Evolutionary conservation across 92 coral and sea anemone genomes (phyloP).

Genomic region (Zoanthus sociatus): DNA sequence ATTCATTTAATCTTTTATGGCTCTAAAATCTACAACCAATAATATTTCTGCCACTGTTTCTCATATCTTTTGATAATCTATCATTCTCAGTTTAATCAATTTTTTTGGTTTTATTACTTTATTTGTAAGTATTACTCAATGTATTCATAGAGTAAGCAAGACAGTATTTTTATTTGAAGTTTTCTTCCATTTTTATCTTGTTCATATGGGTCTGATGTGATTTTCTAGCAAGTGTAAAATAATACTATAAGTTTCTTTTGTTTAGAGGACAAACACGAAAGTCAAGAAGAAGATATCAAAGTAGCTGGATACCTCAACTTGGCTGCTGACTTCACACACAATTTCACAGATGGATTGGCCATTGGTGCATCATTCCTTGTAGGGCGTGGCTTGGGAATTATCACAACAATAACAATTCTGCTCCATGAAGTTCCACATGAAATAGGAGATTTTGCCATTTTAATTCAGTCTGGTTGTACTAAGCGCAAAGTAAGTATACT

Average conservation of each 20-base stretch:
- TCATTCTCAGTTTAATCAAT: too few relatives aligned
- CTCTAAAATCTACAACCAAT: too few relatives aligned
- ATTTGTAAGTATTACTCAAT: too few relatives aligned
- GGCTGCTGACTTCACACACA: conserved; percentile 98
- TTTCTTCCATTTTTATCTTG: too few relatives aligned
- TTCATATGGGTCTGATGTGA: too few relatives aligned
- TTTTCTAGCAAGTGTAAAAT: not conserved
- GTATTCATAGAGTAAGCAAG: too few relatives aligned
- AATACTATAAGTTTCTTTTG: not conserved
- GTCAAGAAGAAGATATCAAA: conserved; percentile 79
- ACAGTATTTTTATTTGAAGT: too few relatives aligned
- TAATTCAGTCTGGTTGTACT: conserved; percentile 94
- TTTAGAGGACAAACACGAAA: conserved; percentile 26
- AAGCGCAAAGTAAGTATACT: conserved; percentile 81
- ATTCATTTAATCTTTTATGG: too few relatives aligned
- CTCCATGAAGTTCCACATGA: conserved; percentile 99
- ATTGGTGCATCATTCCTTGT: conserved; percentile 98
- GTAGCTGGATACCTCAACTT: conserved; percentile 98
- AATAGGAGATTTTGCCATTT: conserved; percentile 98
- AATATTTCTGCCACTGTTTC: too few relatives aligned
- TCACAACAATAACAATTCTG: conserved; percentile 93
- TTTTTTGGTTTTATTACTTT: too few relatives aligned
- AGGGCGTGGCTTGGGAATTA: conserved; percentile 89
- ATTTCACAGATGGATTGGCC: conserved; percentile 98
- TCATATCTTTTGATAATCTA: too few relatives aligned